Percentiles rank a stretch among this genome's conserved stretches.
Evolutionary conservation across 2,113 vertebrate genomes (phyloP).

Genomic region (Amia ocellicauda): DNA sequence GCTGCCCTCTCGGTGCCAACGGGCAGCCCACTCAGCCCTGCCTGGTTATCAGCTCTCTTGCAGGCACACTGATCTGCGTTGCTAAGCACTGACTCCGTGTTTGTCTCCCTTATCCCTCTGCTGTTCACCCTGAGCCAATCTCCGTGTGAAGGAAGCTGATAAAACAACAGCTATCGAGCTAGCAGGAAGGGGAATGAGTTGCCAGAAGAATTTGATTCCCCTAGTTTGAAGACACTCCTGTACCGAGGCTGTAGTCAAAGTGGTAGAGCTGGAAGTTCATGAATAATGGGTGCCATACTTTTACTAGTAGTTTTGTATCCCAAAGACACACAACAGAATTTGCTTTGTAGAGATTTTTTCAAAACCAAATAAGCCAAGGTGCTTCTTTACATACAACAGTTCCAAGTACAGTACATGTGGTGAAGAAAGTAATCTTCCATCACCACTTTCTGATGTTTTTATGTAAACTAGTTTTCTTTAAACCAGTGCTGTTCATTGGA

Average conservation of each 20-base stretch:
- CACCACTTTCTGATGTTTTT: too few relatives aligned
- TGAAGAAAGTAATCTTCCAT: too few relatives aligned
- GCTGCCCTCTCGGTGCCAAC: conserved; percentile 3
- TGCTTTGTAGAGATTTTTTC: too few relatives aligned
- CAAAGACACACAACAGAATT: too few relatives aligned
- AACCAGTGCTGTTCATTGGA: too few relatives aligned
- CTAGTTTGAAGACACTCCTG: conserved; percentile 29
- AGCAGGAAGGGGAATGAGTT: conserved; percentile 31
- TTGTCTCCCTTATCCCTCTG: conserved; percentile 54
- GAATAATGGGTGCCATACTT: too few relatives aligned
- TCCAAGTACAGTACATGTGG: too few relatives aligned
- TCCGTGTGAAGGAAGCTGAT: conserved; percentile 54
- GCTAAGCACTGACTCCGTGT: conserved; percentile 53
- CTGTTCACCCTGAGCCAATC: conserved; percentile 41
- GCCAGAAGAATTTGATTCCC: conserved; percentile 49
- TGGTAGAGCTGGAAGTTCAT: too few relatives aligned
- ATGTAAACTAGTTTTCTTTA: too few relatives aligned
- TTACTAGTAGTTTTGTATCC: too few relatives aligned
- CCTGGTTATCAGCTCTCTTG: conserved; percentile 63
- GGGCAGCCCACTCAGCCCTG: conserved; percentile 42
- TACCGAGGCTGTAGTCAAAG: not conserved
- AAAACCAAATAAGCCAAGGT: too few relatives aligned
- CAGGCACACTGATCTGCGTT: conserved; percentile 60
- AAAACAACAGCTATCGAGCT: conserved; percentile 46
- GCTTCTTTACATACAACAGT: too few relatives aligned